Evolutionary conservation across 2,113 vertebrate species (phyloP), one percentile per base, ranked within the genome.

Genomic region (Galemys pyrenaicus): DNA sequence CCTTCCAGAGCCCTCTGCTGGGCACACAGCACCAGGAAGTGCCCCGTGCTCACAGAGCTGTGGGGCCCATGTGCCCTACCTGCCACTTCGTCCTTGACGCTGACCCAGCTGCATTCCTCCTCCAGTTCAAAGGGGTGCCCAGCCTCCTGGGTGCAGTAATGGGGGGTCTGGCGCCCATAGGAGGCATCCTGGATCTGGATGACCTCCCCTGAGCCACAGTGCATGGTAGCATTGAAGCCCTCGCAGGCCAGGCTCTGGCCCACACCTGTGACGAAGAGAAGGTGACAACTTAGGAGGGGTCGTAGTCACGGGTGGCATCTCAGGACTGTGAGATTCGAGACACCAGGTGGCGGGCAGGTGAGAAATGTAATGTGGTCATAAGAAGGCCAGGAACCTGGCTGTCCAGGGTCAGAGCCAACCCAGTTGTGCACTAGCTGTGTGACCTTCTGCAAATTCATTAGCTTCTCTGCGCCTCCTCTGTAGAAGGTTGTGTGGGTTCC

Each of bases 121-220:
- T 97, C 95, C 4, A 92, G 78, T 1, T 97, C 68, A 0, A 95
- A 0, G 82, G 71, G 96, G 58, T 20, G 93, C 51, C 65, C 39
- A 5, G 44, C 9, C 5, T 90, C 96, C 26, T 89, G 78, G 62
- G 96, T 92, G 86, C 99, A 99, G 87, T 99, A 99, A 96, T 99
- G 98, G 65, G 98, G 98, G 0, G 98, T 99, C 97, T 98, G 99
- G 70, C 99, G 97, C 62, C 99, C 99, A 0, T 99, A 99, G 97
- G 99, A 98, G 70, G 99, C 98, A 16, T 99, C 98, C 22, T 97
- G 98, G 49, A 99, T 97, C 86, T 99, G 97, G 94, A 99, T 98
- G 60, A 99, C 99, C 96, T 99, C 97, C 94, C 99, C 99, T 0
- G 99, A 99, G 30, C 99, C 99, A 73, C 99, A 99, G 68, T 99